Base-by-base conservation (phyloP, 2,888 invertebrate genomes). In the Cephus nigrinus region DNA sequence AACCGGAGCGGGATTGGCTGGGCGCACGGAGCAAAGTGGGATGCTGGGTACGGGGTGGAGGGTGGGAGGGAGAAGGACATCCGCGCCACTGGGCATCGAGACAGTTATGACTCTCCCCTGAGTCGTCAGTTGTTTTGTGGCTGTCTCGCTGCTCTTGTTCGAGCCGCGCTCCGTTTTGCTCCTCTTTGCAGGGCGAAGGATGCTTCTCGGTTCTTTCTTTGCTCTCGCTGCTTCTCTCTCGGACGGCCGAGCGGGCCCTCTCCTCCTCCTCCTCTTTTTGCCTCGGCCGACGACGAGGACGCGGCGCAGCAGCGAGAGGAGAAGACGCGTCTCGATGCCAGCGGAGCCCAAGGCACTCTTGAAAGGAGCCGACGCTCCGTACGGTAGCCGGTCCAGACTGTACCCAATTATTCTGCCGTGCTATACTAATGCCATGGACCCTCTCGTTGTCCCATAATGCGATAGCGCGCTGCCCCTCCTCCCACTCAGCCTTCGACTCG, bases 351-450 rank as follows among this genome's bases (percentile, higher is more conserved):
- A 55, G 55, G 71, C 71, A 76, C 75, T 73, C 86, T 87, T 90
- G 87, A 90, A 90, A 91, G 89, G 88, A 87, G 90, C 91, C 91
- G 91, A 89, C 90, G 85, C 83, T 86, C 81, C 85, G 88, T 88
- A 90, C 91, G 86, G 91, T 91, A 91, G 90, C 90, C 87, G 83
- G 83, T 82, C 55, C 85, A 85, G 88, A 90, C 89, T 90, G 90
- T 91, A 89, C 89, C 90, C 90, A 91, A 91, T 91, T 91, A 91
- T 90, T 91, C 87, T 86, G 84, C 84, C 87, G 89, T 89, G 90
- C 90, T 90, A 90, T 90, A 91, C 89, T 90, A 90, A 90, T 88
- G 87, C 89, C 86, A 86, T 86, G 85, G 85, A 84, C n/a, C 75
- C 78, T 74, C 77, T 78, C 68, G 32, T 36, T 83, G 83, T 82